Evolutionary conservation across 2,797 vertebrate genomes (phyloP).

Genomic region (Aselliscus stoliczkanus): DNA sequence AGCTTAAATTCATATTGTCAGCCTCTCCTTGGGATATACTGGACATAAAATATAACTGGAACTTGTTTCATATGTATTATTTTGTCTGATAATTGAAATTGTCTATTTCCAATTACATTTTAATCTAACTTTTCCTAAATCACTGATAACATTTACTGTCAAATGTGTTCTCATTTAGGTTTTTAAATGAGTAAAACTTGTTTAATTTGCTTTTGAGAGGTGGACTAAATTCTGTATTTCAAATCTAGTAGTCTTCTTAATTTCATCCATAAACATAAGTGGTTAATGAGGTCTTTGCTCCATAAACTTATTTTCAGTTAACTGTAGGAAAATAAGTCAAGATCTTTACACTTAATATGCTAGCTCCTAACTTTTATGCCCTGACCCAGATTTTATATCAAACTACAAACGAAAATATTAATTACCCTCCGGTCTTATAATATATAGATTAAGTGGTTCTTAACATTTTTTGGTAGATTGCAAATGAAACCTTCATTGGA

Average conservation of each 20-base stretch:
- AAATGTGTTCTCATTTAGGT: neutral
- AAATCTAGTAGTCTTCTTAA: neutral
- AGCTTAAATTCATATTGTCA: neutral
- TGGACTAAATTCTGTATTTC: neutral
- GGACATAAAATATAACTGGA: neutral
- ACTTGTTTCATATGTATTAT: neutral
- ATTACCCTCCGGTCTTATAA: neutral
- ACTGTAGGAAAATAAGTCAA: neutral
- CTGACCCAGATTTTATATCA: neutral
- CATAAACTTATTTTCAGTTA: neutral
- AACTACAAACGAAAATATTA: neutral
- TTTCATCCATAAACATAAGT: neutral
- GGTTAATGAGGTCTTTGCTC: neutral
- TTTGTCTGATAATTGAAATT: neutral
- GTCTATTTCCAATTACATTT: neutral
- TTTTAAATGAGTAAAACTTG: neutral
- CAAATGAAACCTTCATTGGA: neutral
- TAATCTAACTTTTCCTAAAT: neutral
- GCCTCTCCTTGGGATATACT: neutral
- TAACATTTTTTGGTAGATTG: neutral
- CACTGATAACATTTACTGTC: neutral
- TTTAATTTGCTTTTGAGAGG: neutral
- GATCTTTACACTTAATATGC: neutral
- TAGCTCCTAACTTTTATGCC: neutral
- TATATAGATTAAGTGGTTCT: neutral